Evolutionary conservation across 37 sponge, comb jelly and placozoan genomes (phyloP).

Genomic region (Tethya wilhelma): DNA sequence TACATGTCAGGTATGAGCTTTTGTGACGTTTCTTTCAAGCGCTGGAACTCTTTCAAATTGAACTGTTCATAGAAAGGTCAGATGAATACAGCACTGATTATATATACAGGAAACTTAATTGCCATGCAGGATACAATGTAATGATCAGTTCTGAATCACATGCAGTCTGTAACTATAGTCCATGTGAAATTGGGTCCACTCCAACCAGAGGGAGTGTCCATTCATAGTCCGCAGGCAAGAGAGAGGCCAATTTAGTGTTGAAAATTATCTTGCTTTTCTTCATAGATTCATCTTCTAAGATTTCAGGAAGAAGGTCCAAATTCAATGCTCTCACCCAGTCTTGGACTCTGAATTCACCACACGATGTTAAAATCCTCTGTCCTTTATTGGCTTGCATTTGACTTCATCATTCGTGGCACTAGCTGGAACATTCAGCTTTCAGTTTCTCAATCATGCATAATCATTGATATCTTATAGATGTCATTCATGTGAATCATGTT

Average conservation of each 20-base stretch:
- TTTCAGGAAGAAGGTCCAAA: slow-evolving; percentile 4
- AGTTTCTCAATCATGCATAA: slow-evolving; percentile 20
- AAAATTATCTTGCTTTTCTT: slow-evolving; percentile 11
- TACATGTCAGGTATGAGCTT: too few relatives aligned
- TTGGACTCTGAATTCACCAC: slow-evolving; percentile 19
- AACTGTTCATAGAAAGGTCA: too few relatives aligned
- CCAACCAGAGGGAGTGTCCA: slow-evolving; percentile 13
- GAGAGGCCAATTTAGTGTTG: not conserved
- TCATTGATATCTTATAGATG: not conserved
- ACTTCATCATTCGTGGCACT: not conserved
- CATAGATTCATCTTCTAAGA: not conserved
- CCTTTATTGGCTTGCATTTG: not conserved
- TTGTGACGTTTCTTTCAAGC: too few relatives aligned
- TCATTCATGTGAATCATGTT: slow-evolving; percentile 19
- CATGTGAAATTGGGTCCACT: slow-evolving; percentile 21
- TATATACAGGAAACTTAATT: too few relatives aligned
- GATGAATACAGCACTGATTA: too few relatives aligned
- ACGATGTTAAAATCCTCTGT: slow-evolving; percentile 12
- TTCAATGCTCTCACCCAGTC: not conserved
- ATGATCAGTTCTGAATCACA: too few relatives aligned
- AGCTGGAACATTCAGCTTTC: not conserved
- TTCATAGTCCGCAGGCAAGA: slow-evolving; percentile 4
- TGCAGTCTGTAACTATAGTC: too few relatives aligned
- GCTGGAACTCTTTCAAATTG: too few relatives aligned
- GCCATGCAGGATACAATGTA: too few relatives aligned